These are phyloP conservation scores for Epinephelus cyanopodus DNA, from an alignment of 2,113 vertebrate species.

Conservation along the genomic window DNA sequence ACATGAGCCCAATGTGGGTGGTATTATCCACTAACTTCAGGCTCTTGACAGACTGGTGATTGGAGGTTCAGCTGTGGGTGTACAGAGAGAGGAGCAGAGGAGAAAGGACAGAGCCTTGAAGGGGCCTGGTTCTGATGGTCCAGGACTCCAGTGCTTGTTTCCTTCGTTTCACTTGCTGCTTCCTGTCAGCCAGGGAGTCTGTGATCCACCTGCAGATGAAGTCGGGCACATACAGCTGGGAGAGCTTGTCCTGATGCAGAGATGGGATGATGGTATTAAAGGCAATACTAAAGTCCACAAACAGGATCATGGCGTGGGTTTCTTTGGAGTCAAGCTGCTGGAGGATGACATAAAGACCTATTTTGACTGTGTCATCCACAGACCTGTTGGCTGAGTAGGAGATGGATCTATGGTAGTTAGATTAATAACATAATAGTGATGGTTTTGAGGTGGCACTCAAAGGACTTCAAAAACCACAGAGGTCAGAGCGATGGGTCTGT, in stretches of 20 bases:
- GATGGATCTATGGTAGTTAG: too few species aligned
- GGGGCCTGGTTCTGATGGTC: background rate
- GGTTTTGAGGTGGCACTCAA: too few species aligned
- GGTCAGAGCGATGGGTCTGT: too few species aligned
- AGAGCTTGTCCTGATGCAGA: background rate
- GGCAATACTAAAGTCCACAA: background rate
- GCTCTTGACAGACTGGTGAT: background rate
- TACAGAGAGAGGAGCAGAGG: background rate
- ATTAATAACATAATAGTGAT: too few species aligned
- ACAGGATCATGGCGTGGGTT: background rate
- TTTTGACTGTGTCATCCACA: too few species aligned
- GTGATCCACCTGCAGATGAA: conserved; percentile 14
- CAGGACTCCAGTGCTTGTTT: background rate
- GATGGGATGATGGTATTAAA: background rate
- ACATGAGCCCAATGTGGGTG: background rate
- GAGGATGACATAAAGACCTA: too few species aligned
- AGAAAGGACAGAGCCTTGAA: background rate
- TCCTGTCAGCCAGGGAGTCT: background rate
- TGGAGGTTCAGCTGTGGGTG: background rate
- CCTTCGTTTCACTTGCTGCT: background rate
- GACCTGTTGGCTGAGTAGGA: too few species aligned
- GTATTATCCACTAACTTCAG: background rate
- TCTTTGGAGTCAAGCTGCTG: too few species aligned
- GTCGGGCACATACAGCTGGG: background rate
- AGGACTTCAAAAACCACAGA: too few species aligned